Base-by-base conservation (phyloP, 1,140 invertebrate species). In the Varroa destructor region DNA sequence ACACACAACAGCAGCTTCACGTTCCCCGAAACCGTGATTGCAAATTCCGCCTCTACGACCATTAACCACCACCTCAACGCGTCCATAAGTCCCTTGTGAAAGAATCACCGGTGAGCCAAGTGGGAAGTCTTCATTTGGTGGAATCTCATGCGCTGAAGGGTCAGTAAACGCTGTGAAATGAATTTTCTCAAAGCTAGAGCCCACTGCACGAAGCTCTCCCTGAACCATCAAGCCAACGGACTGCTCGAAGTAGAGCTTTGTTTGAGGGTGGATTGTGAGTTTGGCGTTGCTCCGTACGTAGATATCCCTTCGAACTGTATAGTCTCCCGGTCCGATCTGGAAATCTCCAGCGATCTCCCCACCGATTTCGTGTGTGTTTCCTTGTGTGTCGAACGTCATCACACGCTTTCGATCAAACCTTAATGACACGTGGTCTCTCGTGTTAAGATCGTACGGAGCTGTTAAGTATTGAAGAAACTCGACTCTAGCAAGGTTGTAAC, bases 181-280 rank as follows among this genome's bases (percentile, higher is more conserved):
- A 37, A 67, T 67, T 67, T 67, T 67, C 61, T 67, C 61, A 14
- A 43, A 37, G 55, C 40, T 12, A 56, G 61, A 64, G 55, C 80
- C 80, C 74, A 67, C 46, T 40, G 61, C 61, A 43, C 93, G 89
- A 51, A 97, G 78, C 77, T 88, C 87, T 4, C 93, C 93, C 55
- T 91, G 91, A 1, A 97, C 87, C 87, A 99, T 93, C 84, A 99
- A 93, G 14, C 96, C 96, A 56, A 97, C 87, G 51, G 90, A 88
- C 58, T 93, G 88, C 64, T 89, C 87, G 81, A 85, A 87, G 75
- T 84, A 80, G 1, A 99, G 81, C 0, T 86, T 89, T 0, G 94
- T 91, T 0, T 91, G 93, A 1, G 90, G 87, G 55, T 90, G 85
- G 12, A 97, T 81, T 0, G 88, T 88, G 8, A 97, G 81, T 70